Evolutionary conservation across 2,888 invertebrate genomes (phyloP).

Genomic region (Liopterus haemorrhoidalis): DNA sequence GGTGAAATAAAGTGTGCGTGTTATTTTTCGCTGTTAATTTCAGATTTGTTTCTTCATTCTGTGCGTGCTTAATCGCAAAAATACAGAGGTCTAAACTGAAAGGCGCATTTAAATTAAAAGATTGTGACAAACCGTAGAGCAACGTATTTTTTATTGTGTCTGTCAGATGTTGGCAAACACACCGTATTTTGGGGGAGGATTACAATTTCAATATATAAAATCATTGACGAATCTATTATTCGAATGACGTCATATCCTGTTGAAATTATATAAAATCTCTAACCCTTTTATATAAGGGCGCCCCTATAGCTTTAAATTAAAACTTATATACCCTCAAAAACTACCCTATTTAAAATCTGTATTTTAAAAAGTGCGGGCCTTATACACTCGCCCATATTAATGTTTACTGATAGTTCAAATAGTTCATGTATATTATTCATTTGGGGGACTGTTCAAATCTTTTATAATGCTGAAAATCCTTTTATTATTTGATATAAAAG

Average conservation of each 20-base stretch:
- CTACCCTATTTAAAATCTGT: conserved; percentile 12
- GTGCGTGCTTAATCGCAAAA: too few relatives aligned
- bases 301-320: conserved; percentile 30
- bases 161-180: too few relatives aligned
- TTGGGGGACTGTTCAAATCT: conserved; percentile 27
- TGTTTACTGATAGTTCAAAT: not conserved
- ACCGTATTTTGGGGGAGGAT: too few relatives aligned
- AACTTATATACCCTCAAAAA: conserved; percentile 31
- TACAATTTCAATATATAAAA: too few relatives aligned
- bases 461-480: conserved; percentile 25
- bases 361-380: conserved; percentile 18
- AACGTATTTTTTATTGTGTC: too few relatives aligned
- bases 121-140: too few relatives aligned
- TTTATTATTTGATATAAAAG: conserved; percentile 33
- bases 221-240: too few relatives aligned
- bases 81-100: too few relatives aligned
- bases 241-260: conserved; percentile 14
- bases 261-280: conserved; percentile 8
- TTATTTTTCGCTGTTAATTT: too few relatives aligned
- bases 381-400: conserved; percentile 4
- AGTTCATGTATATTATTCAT: not conserved
- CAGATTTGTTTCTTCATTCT: too few relatives aligned
- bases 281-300: conserved; percentile 17
- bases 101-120: too few relatives aligned
- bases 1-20: too few relatives aligned